phyloP scores from a whole-genome alignment of 2,113 vertebrate species.

The Bos javanicus region DNA sequence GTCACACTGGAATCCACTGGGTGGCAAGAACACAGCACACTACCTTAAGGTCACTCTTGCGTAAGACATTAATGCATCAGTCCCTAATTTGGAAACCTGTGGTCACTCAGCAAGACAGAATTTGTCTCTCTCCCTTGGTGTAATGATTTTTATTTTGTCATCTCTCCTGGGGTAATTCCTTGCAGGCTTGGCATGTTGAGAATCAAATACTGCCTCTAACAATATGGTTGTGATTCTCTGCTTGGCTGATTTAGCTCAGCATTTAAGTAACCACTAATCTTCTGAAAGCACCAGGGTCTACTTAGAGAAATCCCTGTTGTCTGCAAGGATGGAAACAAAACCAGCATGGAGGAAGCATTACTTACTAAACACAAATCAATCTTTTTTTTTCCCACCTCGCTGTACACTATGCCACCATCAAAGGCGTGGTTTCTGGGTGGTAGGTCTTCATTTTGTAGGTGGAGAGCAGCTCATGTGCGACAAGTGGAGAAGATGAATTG shows the following conservation, averaged over 20 bases:
- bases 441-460: neutral
- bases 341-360: conserved; percentile 68
- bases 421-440: neutral
- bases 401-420: neutral
- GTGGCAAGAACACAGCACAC: conserved; percentile 26
- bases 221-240: conserved; percentile 50
- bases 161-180: conserved; percentile 59
- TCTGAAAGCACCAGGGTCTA: conserved; percentile 74
- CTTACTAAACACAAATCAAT: conserved; percentile 69
- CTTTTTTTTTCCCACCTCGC: neutral
- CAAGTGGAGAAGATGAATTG: neutral
- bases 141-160: conserved; percentile 29
- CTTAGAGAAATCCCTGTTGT: conserved; percentile 75
- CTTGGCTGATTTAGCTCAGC: conserved; percentile 77
- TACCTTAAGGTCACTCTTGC: conserved; percentile 71
- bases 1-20: conserved; percentile 63
- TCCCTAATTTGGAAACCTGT: conserved; percentile 58
- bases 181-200: conserved; percentile 41
- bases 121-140: neutral
- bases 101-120: conserved; percentile 31
- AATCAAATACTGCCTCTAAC: conserved; percentile 54
- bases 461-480: neutral
- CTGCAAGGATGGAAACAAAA: conserved; percentile 71
- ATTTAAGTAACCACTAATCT: conserved; percentile 78
- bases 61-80: conserved; percentile 70